Evolutionary conservation across 2,113 vertebrate genomes (phyloP).

Genomic region (Chunga burmeisteri): DNA sequence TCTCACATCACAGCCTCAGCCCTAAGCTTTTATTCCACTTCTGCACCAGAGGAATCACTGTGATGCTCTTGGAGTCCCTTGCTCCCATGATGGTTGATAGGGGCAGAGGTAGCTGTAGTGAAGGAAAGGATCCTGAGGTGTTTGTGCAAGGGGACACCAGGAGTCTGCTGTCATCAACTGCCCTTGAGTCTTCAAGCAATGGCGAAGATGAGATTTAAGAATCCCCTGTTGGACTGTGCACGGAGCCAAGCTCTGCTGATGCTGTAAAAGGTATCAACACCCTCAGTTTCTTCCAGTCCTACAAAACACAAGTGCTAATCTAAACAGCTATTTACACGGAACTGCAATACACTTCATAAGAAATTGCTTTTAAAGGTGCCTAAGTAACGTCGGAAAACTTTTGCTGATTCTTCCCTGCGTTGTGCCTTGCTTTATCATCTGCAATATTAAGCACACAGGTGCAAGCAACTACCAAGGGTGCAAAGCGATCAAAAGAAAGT

Average conservation of each 20-base stretch:
- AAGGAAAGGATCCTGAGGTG: not conserved
- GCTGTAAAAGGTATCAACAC: not conserved
- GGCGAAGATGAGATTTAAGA: not conserved
- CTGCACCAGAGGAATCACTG: not conserved
- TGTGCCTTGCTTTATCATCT: not conserved
- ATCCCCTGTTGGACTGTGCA: fast-evolving
- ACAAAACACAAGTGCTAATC: not conserved
- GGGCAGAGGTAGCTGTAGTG: not conserved
- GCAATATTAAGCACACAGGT: not conserved
- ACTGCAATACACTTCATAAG: too few relatives aligned
- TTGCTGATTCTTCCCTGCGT: not conserved
- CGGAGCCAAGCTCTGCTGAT: not conserved
- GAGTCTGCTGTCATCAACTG: not conserved
- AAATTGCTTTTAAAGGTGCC: not conserved
- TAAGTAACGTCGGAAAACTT: not conserved
- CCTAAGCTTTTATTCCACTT: not conserved
- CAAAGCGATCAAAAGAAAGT: not conserved
- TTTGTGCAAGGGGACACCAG: not conserved
- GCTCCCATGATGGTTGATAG: not conserved
- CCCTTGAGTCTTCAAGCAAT: not conserved
- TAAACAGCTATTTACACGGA: not conserved
- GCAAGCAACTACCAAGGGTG: not conserved
- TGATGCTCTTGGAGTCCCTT: not conserved
- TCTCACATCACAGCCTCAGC: not conserved
- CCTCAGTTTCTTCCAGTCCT: not conserved